Conservation (phyloP, 1,140 invertebrate species). For the Pseudomyrmex gracilis region DNA sequence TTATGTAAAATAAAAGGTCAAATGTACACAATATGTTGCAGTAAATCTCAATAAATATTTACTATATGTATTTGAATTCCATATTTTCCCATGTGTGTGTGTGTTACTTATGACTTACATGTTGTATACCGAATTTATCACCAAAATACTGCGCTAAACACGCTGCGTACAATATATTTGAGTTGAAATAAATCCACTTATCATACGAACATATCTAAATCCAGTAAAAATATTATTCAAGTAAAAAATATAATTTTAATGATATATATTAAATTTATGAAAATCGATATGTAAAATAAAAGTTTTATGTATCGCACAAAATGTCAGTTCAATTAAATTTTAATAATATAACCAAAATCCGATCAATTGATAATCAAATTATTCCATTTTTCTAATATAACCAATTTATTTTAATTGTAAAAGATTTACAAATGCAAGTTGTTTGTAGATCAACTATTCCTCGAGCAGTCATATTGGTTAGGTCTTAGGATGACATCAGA, state of each 20-base stretch:
- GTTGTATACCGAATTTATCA: conserved; percentile 50
- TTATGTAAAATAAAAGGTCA: conserved; percentile 68
- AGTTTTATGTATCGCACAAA: not conserved
- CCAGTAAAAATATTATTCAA: conserved; percentile 8
- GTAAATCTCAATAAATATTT: conserved; percentile 69
- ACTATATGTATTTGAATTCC: conserved; percentile 57
- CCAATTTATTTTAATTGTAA: conserved; percentile 23
- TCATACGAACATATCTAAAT: conserved; percentile 24
- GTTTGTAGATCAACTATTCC: too few relatives aligned
- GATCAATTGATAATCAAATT: conserved; percentile 31
- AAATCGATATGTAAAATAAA: not conserved
- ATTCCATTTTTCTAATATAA: conserved; percentile 50
- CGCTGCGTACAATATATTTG: conserved; percentile 16
- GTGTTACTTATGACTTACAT: conserved; percentile 51
- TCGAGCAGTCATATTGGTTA: too few relatives aligned
- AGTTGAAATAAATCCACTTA: conserved; percentile 25
- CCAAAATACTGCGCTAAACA: conserved; percentile 49
- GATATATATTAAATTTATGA: not conserved
- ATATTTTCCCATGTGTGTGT: conserved; percentile 40
- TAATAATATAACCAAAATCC: conserved; percentile 23
- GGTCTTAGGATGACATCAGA: too few relatives aligned
- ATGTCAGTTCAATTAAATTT: conserved; percentile 2
- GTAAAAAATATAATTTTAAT: conserved; percentile 18
- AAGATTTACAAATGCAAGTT: conserved; percentile 56
- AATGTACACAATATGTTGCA: conserved; percentile 58